These are phyloP conservation scores for Volucella bombylans DNA, from an alignment of 2,888 invertebrate genomes.

Conservation along the genomic window DNA sequence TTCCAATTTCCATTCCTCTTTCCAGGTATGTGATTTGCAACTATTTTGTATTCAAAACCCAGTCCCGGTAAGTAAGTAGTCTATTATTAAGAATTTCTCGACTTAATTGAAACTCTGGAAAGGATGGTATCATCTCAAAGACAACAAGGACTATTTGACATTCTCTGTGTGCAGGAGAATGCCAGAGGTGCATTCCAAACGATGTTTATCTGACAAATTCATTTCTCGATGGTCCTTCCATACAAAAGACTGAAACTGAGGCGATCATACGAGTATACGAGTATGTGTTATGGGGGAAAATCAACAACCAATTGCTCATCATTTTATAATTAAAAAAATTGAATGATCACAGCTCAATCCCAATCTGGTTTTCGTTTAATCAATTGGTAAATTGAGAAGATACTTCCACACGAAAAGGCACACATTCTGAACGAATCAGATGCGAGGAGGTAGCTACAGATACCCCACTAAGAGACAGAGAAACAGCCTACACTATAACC, in stretches of 20 bases:
- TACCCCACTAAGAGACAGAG: not conserved
- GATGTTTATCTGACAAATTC: too few species aligned
- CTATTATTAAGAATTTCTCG: not conserved
- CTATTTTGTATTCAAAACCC: not conserved
- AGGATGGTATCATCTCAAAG: not conserved
- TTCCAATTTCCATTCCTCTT: not conserved
- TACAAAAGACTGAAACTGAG: too few species aligned
- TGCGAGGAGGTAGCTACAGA: not conserved
- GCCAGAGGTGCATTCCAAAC: too few species aligned
- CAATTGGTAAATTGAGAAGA: slow-evolving; percentile 18
- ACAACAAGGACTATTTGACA: not conserved
- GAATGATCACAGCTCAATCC: not conserved
- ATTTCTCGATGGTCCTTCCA: too few species aligned
- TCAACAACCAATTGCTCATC: too few species aligned
- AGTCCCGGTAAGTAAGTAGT: slow-evolving; percentile 3
- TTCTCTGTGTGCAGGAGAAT: not conserved
- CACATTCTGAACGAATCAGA: slow-evolving; percentile 12
- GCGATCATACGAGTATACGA: too few species aligned
- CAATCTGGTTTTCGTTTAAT: slow-evolving; percentile 20
- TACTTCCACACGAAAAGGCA: slow-evolving; percentile 4
- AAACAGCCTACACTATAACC: not conserved
- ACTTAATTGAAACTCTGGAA: not conserved
- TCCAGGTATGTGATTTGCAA: slow-evolving; percentile 29
- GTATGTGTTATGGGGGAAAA: too few species aligned
- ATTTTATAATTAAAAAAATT: not conserved